These are phyloP conservation scores for Hippopotamus amphibius DNA, from an alignment of 2,113 vertebrate species.

Conservation along the genomic window DNA sequence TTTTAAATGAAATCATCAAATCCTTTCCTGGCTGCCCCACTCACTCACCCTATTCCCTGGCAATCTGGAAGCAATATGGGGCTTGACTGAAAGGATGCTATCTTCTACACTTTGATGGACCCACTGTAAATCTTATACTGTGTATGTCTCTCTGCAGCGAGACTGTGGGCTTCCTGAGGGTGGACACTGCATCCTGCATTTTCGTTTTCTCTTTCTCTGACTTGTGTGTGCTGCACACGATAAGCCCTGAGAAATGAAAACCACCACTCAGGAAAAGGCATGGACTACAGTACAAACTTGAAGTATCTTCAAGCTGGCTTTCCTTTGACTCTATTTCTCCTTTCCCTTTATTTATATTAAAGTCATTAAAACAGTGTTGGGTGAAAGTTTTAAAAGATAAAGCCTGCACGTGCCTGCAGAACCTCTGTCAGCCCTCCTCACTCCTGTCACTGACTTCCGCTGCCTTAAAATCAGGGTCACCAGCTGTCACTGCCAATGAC, in stretches of 20 bases:
- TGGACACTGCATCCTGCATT: background rate
- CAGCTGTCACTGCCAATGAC: background rate
- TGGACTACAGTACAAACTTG: background rate
- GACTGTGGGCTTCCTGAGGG: background rate
- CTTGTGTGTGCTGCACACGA: background rate
- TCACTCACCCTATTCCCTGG: background rate
- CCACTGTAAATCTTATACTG: background rate
- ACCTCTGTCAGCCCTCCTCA: background rate
- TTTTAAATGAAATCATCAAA: slow-evolving; percentile 16
- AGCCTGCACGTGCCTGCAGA: background rate
- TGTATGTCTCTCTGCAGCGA: background rate
- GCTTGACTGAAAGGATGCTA: background rate
- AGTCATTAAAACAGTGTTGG: background rate
- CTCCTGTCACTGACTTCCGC: background rate
- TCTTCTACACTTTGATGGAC: background rate
- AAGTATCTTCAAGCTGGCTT: background rate
- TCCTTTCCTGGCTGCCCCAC: background rate
- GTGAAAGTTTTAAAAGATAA: background rate
- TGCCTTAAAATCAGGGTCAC: background rate
- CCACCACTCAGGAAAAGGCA: background rate
- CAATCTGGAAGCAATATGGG: background rate
- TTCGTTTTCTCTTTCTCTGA: background rate
- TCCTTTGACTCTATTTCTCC: background rate
- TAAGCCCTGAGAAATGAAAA: background rate
- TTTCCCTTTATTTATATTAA: background rate